These are phyloP conservation scores for Conger conger DNA, from an alignment of 2,113 vertebrate species.

Conservation along the genomic window DNA sequence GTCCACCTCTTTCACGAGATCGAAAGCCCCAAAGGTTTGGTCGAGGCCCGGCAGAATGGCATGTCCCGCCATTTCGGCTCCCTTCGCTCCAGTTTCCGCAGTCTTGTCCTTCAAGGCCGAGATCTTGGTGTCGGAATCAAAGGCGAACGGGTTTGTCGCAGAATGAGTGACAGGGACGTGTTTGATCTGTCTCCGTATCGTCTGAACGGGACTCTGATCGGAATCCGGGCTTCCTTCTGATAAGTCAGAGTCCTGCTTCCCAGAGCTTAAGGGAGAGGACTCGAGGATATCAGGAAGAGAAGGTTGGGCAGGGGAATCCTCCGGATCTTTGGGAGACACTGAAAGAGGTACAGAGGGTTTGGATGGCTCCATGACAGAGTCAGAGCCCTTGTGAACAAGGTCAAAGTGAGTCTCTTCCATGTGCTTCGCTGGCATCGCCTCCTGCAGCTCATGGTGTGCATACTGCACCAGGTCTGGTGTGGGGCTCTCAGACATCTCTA, in stretches of 20 bases:
- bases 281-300: slow-evolving; percentile 92
- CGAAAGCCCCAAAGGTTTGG: slow-evolving; percentile 84
- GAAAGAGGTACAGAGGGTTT: slow-evolving; percentile 65
- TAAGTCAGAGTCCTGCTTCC: slow-evolving; percentile 70
- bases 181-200: slow-evolving; percentile 67
- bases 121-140: slow-evolving; percentile 74
- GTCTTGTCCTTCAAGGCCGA: slow-evolving; percentile 83
- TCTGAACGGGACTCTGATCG: slow-evolving; percentile 66
- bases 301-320: slow-evolving; percentile 72
- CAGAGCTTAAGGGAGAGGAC: slow-evolving; percentile 82
- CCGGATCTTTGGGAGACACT: slow-evolving; percentile 70
- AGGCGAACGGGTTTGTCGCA: slow-evolving; percentile 66
- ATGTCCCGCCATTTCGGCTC: slow-evolving; percentile 41
- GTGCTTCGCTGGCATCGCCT: slow-evolving; percentile 67
- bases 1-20: slow-evolving; percentile 87
- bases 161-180: slow-evolving; percentile 73
- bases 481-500: slow-evolving; percentile 82
- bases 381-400: slow-evolving; percentile 70
- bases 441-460: slow-evolving; percentile 77
- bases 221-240: slow-evolving; percentile 67
- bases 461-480: slow-evolving; percentile 94
- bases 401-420: slow-evolving; percentile 77
- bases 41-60: slow-evolving; percentile 67
- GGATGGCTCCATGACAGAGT: slow-evolving; percentile 70
- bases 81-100: slow-evolving; percentile 63